These are phyloP conservation scores for Pardalotus punctatus DNA, from an alignment of 2,113 vertebrate species.

Conservation along the genomic window DNA sequence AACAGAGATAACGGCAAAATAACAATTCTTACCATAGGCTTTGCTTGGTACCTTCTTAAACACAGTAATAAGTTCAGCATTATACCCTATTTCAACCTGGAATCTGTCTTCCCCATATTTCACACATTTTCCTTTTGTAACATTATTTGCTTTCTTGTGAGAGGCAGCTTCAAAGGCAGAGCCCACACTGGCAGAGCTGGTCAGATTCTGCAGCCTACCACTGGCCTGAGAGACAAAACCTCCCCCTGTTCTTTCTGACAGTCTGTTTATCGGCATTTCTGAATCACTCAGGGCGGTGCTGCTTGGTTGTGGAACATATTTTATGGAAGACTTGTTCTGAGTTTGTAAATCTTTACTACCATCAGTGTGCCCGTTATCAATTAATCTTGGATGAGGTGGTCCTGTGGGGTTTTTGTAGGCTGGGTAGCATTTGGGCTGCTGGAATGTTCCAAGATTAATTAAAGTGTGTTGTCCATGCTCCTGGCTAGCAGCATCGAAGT, in stretches of 20 bases:
- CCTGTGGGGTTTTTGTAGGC: neutral
- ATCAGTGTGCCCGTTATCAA: neutral
- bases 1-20: neutral
- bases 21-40: slow-evolving; percentile 81
- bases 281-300: rapidly evolving
- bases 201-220: neutral
- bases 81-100: slow-evolving; percentile 86
- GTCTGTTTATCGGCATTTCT: neutral
- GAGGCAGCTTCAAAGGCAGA: neutral
- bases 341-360: neutral
- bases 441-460: slow-evolving; percentile 2
- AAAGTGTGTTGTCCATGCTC: neutral
- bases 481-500: neutral
- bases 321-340: neutral
- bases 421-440: neutral
- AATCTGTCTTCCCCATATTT: slow-evolving; percentile 80
- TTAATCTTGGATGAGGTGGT: neutral
- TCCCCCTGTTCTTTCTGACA: neutral
- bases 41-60: slow-evolving; percentile 90
- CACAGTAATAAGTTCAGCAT: slow-evolving; percentile 80
- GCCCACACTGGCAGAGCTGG: neutral
- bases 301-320: neutral
- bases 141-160: slow-evolving; percentile 60
- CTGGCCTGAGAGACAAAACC: neutral
- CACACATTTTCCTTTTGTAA: slow-evolving; percentile 80